Conservation (phyloP, 2,888 invertebrate species). For the Noctua janthina region DNA sequence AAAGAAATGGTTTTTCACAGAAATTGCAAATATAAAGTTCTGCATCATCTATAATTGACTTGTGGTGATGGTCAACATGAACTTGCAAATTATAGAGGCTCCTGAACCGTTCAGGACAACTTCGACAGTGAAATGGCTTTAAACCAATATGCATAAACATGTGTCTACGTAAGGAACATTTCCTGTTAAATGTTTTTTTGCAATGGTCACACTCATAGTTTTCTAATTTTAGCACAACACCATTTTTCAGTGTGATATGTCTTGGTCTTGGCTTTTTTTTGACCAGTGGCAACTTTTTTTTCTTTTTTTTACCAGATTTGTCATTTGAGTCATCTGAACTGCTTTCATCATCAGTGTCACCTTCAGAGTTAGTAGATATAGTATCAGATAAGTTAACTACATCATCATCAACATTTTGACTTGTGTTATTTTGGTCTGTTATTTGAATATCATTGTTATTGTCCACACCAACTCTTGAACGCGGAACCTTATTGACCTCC, state of each 20-base stretch:
- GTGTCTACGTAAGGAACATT: constrained; percentile 92
- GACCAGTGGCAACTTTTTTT: constrained; percentile 19
- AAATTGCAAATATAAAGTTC: constrained; percentile 92
- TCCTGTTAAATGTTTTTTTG: constrained; percentile 91
- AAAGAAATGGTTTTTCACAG: constrained; percentile 94
- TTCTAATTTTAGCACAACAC: constrained; percentile 70
- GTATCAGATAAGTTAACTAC: constrained; percentile 39
- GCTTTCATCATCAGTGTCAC: not conserved
- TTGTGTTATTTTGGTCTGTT: constrained; percentile 76
- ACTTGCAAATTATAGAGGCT: constrained; percentile 92
- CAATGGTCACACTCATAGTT: constrained; percentile 91
- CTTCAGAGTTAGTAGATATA: constrained; percentile 5
- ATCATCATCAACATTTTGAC: constrained; percentile 29
- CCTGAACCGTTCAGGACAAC: constrained; percentile 92
- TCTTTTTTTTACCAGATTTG: constrained; percentile 14
- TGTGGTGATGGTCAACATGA: constrained; percentile 91
- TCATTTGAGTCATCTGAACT: constrained; percentile 1
- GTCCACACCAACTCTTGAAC: constrained; percentile 60
- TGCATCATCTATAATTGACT: constrained; percentile 69
- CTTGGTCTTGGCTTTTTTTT: constrained; percentile 58
- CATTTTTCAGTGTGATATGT: constrained; percentile 72
- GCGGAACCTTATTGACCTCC: no score
- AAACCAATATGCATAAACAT: constrained; percentile 92
- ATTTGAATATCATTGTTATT: constrained; percentile 88
- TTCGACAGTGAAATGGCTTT: constrained; percentile 91